Percentiles rank a stretch among this genome's conserved stretches.
Evolutionary conservation across 2,797 vertebrate species (phyloP).

Genomic region (Catharus ustulatus): DNA sequence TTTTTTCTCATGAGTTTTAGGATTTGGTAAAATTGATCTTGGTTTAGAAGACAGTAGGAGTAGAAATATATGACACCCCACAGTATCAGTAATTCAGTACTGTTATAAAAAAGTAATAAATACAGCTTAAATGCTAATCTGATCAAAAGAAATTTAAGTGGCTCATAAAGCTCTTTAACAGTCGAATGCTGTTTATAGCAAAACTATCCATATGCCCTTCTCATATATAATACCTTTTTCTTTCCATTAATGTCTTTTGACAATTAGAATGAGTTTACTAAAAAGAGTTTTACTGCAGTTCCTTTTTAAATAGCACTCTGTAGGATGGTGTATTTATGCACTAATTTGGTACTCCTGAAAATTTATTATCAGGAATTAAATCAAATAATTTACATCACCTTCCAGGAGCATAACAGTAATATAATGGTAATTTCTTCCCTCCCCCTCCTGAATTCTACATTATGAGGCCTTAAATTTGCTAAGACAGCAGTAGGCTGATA

Average conservation of each 20-base stretch:
- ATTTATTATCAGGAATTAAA: conserved; percentile 36
- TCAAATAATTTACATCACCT: conserved; percentile 28
- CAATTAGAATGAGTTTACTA: conserved; percentile 27
- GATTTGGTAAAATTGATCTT: conserved; percentile 4
- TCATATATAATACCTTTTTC: conserved; percentile 13
- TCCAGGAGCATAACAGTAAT: conserved; percentile 18
- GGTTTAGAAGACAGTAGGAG: not conserved
- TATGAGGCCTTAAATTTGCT: not conserved
- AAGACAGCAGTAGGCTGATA: not conserved
- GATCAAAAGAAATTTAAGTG: conserved; percentile 35
- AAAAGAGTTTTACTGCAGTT: conserved; percentile 1
- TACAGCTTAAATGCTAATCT: conserved; percentile 35
- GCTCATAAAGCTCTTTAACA: not conserved
- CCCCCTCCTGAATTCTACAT: not conserved
- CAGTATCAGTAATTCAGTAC: not conserved
- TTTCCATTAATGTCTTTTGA: conserved; percentile 15
- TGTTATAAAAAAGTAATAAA: conserved; percentile 38
- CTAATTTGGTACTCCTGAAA: not conserved
- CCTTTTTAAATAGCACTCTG: conserved; percentile 14
- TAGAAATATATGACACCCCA: not conserved
- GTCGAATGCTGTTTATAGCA: conserved; percentile 2
- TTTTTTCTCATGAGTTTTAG: not conserved
- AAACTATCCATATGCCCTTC: conserved; percentile 13
- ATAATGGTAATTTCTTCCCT: not conserved
- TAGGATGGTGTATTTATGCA: conserved; percentile 18